Base-by-base conservation (phyloP, 2,888 invertebrate species). In the Hyles lineata region DNA sequence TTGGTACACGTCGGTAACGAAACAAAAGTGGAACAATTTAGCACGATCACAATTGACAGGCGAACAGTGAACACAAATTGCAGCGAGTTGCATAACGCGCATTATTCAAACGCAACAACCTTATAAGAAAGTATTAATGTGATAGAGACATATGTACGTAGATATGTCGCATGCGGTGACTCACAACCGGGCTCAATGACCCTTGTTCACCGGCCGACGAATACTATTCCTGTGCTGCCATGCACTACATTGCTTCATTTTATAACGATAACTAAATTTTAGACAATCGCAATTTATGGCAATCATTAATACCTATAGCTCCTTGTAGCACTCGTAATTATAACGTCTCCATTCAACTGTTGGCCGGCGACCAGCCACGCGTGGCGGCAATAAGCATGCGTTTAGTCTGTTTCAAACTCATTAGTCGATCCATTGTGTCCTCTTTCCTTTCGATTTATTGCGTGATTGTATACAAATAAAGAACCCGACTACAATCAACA, bases 41-140 rank as follows among this genome's bases (percentile, higher is more conserved):
- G 52, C 29, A 50, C 73, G 70, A 70, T 80, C 79, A 78, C 79
- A 80, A 79, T 77, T 80, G 80, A 78, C 78, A 76, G 79, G 79
- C 81, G 79, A 81, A 83, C 83, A 83, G 85, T 87, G 87, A 86
- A 86, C 90, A 90, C 90, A 92, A 92, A 92, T 91, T 91, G 89
- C 90, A 87, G 87, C 90, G 88, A 91, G 91, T 92, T 93, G 91
- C 92, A 91, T 94, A 93, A 93, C 92, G 91, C 92, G 90, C 92
- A 92, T 93, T 93, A 92, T 93, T 93, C 90, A 93, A 93, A 88
- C 89, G 87, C 89, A 89, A 89, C 90, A 90, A 89, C 92, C 92
- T 92, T 93, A 91, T 92, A 93, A 87, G 93, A 94, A 93, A 93
- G 92, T 91, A 92, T 92, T 92, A 93, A 91, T 89, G 90, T 92